Base-by-base conservation (phyloP, 30 jellyfish, hydroid and myxozoan species). In the Phacellophora camtschatica region DNA sequence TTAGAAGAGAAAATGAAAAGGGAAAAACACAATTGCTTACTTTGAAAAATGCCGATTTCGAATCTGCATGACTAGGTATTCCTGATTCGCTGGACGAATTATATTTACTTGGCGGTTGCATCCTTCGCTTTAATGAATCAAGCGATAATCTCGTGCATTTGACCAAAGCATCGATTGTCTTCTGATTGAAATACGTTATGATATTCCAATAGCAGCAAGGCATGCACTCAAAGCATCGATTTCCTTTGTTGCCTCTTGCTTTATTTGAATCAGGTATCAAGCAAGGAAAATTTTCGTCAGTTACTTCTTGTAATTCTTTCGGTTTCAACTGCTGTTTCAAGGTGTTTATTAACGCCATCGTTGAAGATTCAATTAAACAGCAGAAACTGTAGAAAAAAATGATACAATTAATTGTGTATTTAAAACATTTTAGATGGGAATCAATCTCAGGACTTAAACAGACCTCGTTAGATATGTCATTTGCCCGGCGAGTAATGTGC, bases 181-280 rank as follows among this genome's bases (percentile, higher is more conserved):
- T 82, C 49, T 76, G 91, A 18, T 87, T 87, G 77, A 77, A 87
- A 49, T 87, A 66, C 3, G 92, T 55, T 30, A 87, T 87, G 23
- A 87, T 74, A 61, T 87, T 87, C 96, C 96, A 87, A 62, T 77
- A 87, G 61, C 88, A 75, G 36, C 96, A 87, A 3, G 96, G 96
- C 77, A 72, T 68, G 81, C 96, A 87, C 50, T 87, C 96, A 27
- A 66, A 87, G 84, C 96, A 87, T 36, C 96, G 83, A 62, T 87
- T 87, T 39, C 92, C 96, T 62, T 87, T 87, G 82, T 78, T 79
- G 29, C 96, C 92, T 68, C 88, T 87, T 4, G 92, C 91, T 56
- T 70, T 68, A 54, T 68, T 82, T 16, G 94, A 82, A 25, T 87
- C 96, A 0, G 96, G 96, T 25, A 87, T 79, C 23, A 87, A 70